phyloP scores from a whole-genome alignment of 2,888 invertebrate genomes.

The Plusia festucae region DNA sequence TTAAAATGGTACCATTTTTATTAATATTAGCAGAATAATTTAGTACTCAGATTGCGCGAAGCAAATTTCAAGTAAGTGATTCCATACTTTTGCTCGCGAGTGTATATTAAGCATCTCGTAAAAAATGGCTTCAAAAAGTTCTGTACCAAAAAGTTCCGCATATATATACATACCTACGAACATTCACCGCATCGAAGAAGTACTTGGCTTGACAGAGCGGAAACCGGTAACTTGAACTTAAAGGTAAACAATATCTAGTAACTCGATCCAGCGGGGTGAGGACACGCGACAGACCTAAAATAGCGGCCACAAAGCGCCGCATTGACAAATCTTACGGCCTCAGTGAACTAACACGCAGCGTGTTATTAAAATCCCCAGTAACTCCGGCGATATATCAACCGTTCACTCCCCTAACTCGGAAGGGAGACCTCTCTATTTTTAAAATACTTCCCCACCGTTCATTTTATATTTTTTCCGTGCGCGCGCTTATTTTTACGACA shows the following conservation, averaged over 20 bases:
- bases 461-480: constrained; percentile 86
- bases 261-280: constrained; percentile 72
- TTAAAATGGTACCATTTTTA: too few relatives aligned
- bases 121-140: too few relatives aligned
- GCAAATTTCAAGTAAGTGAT: too few relatives aligned
- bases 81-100: too few relatives aligned
- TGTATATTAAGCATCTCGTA: too few relatives aligned
- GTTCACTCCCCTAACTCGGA: constrained; percentile 79
- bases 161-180: not conserved
- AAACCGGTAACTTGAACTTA: constrained; percentile 71
- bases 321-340: constrained; percentile 89
- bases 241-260: constrained; percentile 83
- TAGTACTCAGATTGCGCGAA: too few relatives aligned
- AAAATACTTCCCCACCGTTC: constrained; percentile 86
- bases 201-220: constrained; percentile 55
- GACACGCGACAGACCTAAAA: constrained; percentile 85
- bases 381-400: constrained; percentile 87
- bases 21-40: too few relatives aligned
- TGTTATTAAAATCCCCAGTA: constrained; percentile 89
- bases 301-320: constrained; percentile 84
- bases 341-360: constrained; percentile 86
- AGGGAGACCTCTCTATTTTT: constrained; percentile 86
- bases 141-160: not conserved
- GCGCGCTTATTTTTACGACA: constrained; percentile 82
- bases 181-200: constrained; percentile 10